Evolutionary conservation across 2,888 invertebrate species (phyloP).

Genomic region (Platycnemis pennipes): DNA sequence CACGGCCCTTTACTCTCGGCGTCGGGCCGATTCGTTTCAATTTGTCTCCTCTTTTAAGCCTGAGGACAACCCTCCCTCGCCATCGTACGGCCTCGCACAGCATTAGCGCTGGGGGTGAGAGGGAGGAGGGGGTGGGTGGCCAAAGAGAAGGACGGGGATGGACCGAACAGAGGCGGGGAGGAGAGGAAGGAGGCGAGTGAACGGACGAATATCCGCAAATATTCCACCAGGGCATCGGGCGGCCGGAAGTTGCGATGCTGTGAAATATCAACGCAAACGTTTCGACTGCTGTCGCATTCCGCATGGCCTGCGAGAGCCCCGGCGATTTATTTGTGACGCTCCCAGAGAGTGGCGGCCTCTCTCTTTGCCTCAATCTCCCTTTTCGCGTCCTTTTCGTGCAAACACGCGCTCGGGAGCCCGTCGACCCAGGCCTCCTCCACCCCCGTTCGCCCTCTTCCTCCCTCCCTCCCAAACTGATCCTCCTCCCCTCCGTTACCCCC

Average conservation of each 20-base stretch:
- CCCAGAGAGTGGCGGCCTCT: neutral
- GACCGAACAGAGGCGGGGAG: neutral
- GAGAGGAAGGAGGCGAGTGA: neutral
- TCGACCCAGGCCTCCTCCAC: neutral
- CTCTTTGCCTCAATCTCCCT: neutral
- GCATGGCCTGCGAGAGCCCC: conserved; percentile 11
- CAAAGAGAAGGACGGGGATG: neutral
- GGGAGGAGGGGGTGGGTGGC: neutral
- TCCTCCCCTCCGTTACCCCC: neutral
- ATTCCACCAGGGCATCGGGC: neutral
- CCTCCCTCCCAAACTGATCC: neutral
- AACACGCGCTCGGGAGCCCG: neutral
- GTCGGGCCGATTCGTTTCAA: conserved; percentile 44
- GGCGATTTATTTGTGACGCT: conserved; percentile 41
- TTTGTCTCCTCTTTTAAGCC: conserved; percentile 24
- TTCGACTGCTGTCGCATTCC: conserved; percentile 32
- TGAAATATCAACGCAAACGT: conserved; percentile 30
- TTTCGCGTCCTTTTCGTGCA: conserved; percentile 13
- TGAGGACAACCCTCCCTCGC: neutral
- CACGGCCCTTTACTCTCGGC: neutral
- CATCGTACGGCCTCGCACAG: neutral
- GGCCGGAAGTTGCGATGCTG: conserved; percentile 13
- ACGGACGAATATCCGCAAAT: conserved; percentile 36
- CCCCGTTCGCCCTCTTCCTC: neutral
- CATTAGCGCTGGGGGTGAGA: neutral